Evolutionary conservation across 2,113 vertebrate genomes (phyloP).

Genomic region (human (Homo sapiens)): GRCh38 chrX:123216501-123217000

Average conservation of each 20-base stretch:
- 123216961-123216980: conserved; percentile 29
- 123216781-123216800: background rate
- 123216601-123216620: background rate
- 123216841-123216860: conserved; percentile 56
- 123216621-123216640: background rate
- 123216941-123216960: background rate
- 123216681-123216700: background rate
- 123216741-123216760: background rate
- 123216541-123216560: background rate
- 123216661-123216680: background rate
- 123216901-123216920: conserved; percentile 1
- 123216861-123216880: background rate
- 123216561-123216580: accelerated
- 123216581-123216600: background rate
- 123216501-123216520: background rate
- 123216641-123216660: background rate
- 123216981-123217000: conserved; percentile 13
- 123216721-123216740: conserved; percentile 44
- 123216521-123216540: background rate
- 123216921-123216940: background rate
- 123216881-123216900: background rate
- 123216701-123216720: background rate
- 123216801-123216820: conserved; percentile 54
- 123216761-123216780: conserved; percentile 25
- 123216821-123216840: background rate